These are phyloP conservation scores for Xestobium rufovillosum DNA, from an alignment of 2,888 invertebrate genomes.

Conservation along the genomic window DNA sequence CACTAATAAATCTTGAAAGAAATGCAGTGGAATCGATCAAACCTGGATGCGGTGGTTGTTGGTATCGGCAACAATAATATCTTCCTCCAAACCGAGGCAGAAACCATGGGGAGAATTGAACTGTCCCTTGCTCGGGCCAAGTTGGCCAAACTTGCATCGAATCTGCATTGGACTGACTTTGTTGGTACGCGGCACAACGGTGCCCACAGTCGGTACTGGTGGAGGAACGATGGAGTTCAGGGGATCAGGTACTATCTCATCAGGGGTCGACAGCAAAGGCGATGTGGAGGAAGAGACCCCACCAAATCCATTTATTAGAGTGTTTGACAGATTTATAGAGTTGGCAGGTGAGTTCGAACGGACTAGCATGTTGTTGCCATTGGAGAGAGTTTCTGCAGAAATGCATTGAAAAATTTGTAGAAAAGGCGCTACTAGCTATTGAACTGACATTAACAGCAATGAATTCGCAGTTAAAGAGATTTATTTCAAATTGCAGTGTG, in stretches of 20 bases:
- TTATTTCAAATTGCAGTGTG: no score
- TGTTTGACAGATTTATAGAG: conserved; percentile 46
- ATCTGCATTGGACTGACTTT: conserved; percentile 83
- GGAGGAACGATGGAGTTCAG: conserved; percentile 48
- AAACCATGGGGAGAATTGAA: conserved; percentile 97
- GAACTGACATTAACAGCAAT: conserved; percentile 4
- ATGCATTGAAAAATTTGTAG: conserved; percentile 44
- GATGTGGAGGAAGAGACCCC: conserved; percentile 55
- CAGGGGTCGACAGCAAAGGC: conserved; percentile 49
- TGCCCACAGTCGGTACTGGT: conserved; percentile 45
- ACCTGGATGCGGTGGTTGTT: conserved; percentile 94
- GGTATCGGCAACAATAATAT: conserved; percentile 93
- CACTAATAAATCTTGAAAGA: neutral
- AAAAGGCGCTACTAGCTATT: conserved; percentile 22
- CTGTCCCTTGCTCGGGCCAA: conserved; percentile 88
- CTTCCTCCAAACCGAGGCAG: conserved; percentile 89
- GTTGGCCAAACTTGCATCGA: conserved; percentile 86
- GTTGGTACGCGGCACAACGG: conserved; percentile 47
- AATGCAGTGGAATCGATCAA: conserved; percentile 21
- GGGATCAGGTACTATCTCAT: conserved; percentile 44
- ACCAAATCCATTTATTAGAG: conserved; percentile 48
- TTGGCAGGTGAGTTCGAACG: conserved; percentile 55
- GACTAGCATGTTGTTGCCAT: conserved; percentile 48
- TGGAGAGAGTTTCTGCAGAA: conserved; percentile 39
- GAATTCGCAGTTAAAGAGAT: no score